Base-by-base conservation (phyloP, 2,113 vertebrate genomes). In the Oenanthe melanoleuca region DNA sequence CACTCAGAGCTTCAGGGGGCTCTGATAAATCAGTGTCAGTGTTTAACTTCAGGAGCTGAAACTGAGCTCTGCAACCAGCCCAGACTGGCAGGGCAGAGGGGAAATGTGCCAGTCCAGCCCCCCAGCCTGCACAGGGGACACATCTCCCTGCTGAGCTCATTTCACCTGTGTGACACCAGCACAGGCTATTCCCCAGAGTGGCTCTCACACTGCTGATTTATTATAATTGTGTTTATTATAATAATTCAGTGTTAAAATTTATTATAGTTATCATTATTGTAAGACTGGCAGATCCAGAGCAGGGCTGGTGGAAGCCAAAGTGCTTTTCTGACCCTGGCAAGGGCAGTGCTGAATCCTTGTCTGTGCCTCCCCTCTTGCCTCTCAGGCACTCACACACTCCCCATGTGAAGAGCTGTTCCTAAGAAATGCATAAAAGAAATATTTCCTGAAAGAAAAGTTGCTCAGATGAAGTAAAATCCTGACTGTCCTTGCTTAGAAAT, bases 351-450 rank as follows among this genome's bases (percentile, higher is more conserved):
- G 65, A 60, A 47, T 44, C 47, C 38, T 61, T 6, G 3, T 18
- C 29, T 89, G 52, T 66, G 67, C 56, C 42, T 44, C 31, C 11
- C 33, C 53, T 33, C 55, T 3, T 56, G 22, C 18, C 55, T 61
- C 15, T 1, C 40, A 6, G 0, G 6, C 7, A 20, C 70, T 28
- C 44, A 23, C 49, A 6, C 4, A 13, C 26, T 53, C 25, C 12
- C 40, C 2, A 0, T 4, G 31, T 1, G 12, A 40, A 0, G 33
- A 47, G 14, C 29, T 66, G 52, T 0, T 65, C 42, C 59, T 12
- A 24, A 4, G 19, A 34, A 31, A 3, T 6, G 50, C 16, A 12
- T 8, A 2, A 28, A 56, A 50, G 3, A 23, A 40, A 21, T 5
- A 8, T 9, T 10, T 19, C 5, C 40, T 53, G 25, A 69, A n/a